A percentile compares a stretch with the other conserved stretches of the same genome.
These are phyloP conservation scores for Cryptosula pallasiana DNA, from an alignment of 2,888 invertebrate species.

Conservation along the genomic window DNA sequence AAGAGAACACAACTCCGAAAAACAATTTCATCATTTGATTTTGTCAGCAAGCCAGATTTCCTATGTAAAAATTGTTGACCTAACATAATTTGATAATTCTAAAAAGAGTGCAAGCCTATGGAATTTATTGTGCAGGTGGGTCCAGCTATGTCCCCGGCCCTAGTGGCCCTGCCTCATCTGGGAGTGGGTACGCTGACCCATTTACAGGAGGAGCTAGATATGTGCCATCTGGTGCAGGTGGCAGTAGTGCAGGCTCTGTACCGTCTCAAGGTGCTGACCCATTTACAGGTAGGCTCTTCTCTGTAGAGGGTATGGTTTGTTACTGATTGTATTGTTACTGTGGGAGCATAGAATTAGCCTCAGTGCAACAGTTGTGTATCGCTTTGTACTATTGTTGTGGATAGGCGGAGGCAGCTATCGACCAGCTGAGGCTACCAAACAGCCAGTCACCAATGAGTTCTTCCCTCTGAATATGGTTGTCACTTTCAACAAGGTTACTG, in stretches of 20 bases:
- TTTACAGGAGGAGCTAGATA: conserved; percentile 55
- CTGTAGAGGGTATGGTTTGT: no score
- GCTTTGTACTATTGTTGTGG: no score
- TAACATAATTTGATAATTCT: no score
- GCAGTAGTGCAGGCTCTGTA: conserved; percentile 32
- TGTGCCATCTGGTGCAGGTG: conserved; percentile 35
- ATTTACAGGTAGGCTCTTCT: conserved; percentile 35
- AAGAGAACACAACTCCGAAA: no score
- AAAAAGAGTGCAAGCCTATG: no score
- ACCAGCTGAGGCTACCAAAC: conserved; percentile 25
- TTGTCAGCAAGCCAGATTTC: no score
- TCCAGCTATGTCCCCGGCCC: conserved; percentile 65
- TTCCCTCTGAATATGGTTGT: conserved; percentile 59
- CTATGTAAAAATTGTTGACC: no score
- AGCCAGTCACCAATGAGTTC: conserved; percentile 40
- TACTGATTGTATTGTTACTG: no score
- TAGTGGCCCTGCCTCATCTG: conserved; percentile 25
- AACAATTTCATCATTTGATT: no score
- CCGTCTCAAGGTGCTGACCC: conserved; percentile 28
- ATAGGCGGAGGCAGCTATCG: conserved; percentile 31
- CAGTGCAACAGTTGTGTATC: no score
- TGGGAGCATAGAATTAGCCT: no score
- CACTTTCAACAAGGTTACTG: conserved; percentile 61
- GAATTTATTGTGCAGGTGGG: conserved; percentile 54
- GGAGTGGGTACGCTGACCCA: conserved; percentile 51